Percentiles rank a stretch among this genome's conserved stretches.
phyloP scores from a whole-genome alignment of 2,888 invertebrate genomes.

The Perdita meconis region DNA sequence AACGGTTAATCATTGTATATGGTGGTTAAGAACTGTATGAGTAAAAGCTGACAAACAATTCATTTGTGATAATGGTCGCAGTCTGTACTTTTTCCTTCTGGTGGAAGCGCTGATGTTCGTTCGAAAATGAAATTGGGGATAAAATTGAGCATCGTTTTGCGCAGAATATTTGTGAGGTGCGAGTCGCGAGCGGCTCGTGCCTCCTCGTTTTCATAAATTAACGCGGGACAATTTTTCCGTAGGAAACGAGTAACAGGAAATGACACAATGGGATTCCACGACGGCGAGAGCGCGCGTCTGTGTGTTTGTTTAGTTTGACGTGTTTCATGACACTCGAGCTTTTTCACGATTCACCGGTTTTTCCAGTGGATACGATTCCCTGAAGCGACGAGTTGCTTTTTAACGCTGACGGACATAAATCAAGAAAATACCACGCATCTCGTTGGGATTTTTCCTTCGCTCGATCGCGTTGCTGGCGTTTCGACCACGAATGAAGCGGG shows the following conservation, averaged over 20 bases:
- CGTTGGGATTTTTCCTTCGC: background rate
- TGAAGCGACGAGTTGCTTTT: conserved; percentile 6
- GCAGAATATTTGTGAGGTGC: conserved; percentile 9
- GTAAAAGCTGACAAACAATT: conserved; percentile 21
- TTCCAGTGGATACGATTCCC: conserved; percentile 12
- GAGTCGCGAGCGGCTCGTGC: conserved; percentile 14
- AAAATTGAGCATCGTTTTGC: conserved; percentile 12
- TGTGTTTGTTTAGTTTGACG: conserved; percentile 1
- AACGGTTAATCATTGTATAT: no score
- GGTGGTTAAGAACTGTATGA: no score
- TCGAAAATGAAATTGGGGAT: conserved; percentile 36
- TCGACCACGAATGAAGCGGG: background rate
- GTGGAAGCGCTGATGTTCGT: background rate
- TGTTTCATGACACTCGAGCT: background rate
- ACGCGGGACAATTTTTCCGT: conserved; percentile 36
- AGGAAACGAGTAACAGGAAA: conserved; percentile 24
- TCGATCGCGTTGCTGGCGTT: background rate
- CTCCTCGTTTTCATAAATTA: conserved; percentile 46
- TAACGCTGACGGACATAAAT: background rate
- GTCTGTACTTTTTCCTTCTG: conserved; percentile 8
- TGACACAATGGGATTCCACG: conserved; percentile 15
- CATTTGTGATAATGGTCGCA: conserved; percentile 28
- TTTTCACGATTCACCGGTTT: conserved; percentile 3
- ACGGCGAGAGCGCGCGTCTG: conserved; percentile 1
- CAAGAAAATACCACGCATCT: background rate